These are phyloP conservation scores for Megaptera novaeangliae DNA, from an alignment of 2,113 vertebrate genomes.

Conservation along the genomic window DNA sequence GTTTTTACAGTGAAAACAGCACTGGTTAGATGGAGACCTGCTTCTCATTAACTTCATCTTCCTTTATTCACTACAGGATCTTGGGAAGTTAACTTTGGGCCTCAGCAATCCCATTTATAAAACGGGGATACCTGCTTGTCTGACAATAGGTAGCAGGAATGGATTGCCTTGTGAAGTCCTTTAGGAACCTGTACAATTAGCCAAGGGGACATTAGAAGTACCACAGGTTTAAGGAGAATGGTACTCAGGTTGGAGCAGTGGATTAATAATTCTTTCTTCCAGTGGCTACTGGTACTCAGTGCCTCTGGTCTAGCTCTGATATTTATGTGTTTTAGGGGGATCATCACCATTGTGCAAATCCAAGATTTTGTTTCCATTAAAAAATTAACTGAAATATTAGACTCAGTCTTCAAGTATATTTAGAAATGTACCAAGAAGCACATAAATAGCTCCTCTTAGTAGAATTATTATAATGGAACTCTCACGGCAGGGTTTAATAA, in stretches of 20 bases:
- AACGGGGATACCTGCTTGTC: neutral
- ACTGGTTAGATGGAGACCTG: neutral
- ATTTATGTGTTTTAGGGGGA: neutral
- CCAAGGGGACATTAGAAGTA: neutral
- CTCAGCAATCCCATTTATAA: neutral
- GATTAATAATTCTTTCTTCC: neutral
- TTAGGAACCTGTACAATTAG: neutral
- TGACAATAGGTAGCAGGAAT: neutral
- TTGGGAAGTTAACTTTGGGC: neutral
- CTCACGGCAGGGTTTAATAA: neutral
- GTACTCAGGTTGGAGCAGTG: neutral
- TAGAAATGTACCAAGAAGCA: slow-evolving; percentile 41
- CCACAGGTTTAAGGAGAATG: neutral
- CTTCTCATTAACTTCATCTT: neutral
- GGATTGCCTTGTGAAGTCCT: neutral
- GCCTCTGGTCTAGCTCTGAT: neutral
- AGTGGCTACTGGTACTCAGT: neutral
- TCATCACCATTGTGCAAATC: neutral
- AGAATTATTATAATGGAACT: slow-evolving; percentile 29
- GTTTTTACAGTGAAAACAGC: neutral
- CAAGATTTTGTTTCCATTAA: slow-evolving; percentile 19
- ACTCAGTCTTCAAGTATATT: neutral
- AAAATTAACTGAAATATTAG: slow-evolving; percentile 38
- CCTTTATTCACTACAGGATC: neutral
- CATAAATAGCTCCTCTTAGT: slow-evolving; percentile 25